Evolutionary conservation across 2,113 vertebrate genomes (phyloP), one percentile per base, ranked within the genome.

Genomic region (Equus przewalskii): DNA sequence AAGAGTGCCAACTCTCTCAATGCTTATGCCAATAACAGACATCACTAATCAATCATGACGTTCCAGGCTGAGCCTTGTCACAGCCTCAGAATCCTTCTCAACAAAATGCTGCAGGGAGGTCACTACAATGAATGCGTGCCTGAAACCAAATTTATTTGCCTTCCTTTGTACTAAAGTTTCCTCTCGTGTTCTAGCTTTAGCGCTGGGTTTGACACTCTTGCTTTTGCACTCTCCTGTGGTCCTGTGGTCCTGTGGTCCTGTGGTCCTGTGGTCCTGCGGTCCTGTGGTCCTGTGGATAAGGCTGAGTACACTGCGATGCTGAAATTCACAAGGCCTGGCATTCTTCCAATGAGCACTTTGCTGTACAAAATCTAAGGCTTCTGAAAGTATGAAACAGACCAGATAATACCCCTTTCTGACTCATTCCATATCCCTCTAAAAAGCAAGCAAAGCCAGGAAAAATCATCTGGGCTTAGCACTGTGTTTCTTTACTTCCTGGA

Each of bases 281-380:
- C 36, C 36, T 41, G 36, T 41, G 36, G 36, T 41, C 36, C 44
- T 58, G 18, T 7, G 69, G 49, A 46, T 67, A 86, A n/a, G 76
- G 33, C 18, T 70, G 78, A 76, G 41, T 24, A 44, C 60, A 83
- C 33, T 46, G 44, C 85, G 49, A 80, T 3, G 58, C 0, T n/a
- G n/a, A 84, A 84, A 76, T 84, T 91, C 93, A 70, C 0, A 21
- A 80, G 19, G 28, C 44, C 83, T 79, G 64, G 36, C 19, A 91
- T 49, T 94, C 65, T 86, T 88, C 78, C 56, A 95, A 4, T 3
- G 41, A 85, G 72, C 13, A 83, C 46, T 90, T 41, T 44, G n/a
- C 44, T 16, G 49, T 26, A 96, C n/a, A 95, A 81, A 96, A 95
- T 14, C 51, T 60, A 89, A 90, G 67, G 94, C 49, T 94, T 91